Base-by-base conservation (phyloP, 2,113 vertebrate species). In the Anarhynchus alexandrinus region DNA sequence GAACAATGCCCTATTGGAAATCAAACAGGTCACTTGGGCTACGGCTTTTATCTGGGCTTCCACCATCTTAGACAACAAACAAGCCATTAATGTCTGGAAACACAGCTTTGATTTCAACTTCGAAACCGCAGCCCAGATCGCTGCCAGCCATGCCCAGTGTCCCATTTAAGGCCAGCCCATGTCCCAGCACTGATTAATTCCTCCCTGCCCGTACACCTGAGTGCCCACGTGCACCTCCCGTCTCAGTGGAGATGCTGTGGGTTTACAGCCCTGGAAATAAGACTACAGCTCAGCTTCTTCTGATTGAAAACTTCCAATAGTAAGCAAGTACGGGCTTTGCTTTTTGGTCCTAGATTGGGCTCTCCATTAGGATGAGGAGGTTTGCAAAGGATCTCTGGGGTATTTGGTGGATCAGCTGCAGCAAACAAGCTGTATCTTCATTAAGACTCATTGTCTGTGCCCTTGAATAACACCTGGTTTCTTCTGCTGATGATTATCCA, bases 41-140 rank as follows among this genome's bases (percentile, higher is more conserved):
- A 47, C 0, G 3, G 73, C 34, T 94, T 96, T 82, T 69, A 93
- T 82, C 92, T 72, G 94, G 5, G 57, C 81, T 86, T 96, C 86
- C 89, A 93, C 84, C 90, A 86, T 92, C 92, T 96, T 77, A 90
- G 96, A 96, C 95, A 97, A 96, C 86, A 96, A 97, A 78, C 74
- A 86, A 70, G 86, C 59, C 93, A 93, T 97, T 96, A 96, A 94
- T 94, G 91, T 92, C 95, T 93, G 95, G 86, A 23, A 79, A 58
- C 82, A 43, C 21, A 29, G 76, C 49, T 91, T 70, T 79, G 84
- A 43, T 69, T 95, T 58, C 65, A n/a, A 1, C 32, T 52, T 21
- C 0, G 15, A 40, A 74, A 5, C 20, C 90, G 34, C 23, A 19
- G 54, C 57, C 15, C 38, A 5, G 21, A 47, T 38, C 78, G 6